phyloP scores from a whole-genome alignment of 2,113 vertebrate genomes.

The Montifringilla adamsi region DNA sequence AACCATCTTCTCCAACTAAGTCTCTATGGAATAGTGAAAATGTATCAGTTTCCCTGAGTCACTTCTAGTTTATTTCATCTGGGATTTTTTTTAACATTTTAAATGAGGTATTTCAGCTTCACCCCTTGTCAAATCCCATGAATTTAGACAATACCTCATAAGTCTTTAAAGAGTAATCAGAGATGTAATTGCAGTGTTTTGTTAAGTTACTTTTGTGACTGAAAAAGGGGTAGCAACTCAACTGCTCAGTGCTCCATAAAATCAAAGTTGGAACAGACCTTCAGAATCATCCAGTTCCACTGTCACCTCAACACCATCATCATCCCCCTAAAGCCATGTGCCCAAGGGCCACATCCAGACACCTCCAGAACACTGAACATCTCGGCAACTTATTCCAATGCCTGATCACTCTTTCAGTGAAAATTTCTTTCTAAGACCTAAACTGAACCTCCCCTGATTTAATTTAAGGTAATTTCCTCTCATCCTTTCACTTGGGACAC shows the following conservation, averaged over 20 bases:
- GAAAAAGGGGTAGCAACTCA: neutral
- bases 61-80: neutral
- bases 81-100: neutral
- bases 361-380: neutral
- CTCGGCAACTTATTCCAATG: neutral
- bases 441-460: neutral
- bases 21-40: neutral
- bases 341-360: neutral
- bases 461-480: neutral
- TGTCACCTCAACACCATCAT: neutral
- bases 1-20: neutral
- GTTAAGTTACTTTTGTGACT: neutral
- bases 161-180: neutral
- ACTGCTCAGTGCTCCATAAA: neutral
- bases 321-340: neutral
- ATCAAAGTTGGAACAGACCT: neutral
- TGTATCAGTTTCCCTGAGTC: neutral
- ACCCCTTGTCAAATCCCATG: neutral
- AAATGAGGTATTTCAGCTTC: neutral
- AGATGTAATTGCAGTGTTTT: neutral
- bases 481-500: neutral
- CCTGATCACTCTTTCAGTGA: neutral
- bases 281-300: neutral
- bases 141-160: neutral
- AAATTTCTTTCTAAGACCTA: neutral